Percentiles rank a stretch among this genome's conserved stretches.
phyloP scores from a whole-genome alignment of 2,113 vertebrate genomes.

The Lepus timidus region DNA sequence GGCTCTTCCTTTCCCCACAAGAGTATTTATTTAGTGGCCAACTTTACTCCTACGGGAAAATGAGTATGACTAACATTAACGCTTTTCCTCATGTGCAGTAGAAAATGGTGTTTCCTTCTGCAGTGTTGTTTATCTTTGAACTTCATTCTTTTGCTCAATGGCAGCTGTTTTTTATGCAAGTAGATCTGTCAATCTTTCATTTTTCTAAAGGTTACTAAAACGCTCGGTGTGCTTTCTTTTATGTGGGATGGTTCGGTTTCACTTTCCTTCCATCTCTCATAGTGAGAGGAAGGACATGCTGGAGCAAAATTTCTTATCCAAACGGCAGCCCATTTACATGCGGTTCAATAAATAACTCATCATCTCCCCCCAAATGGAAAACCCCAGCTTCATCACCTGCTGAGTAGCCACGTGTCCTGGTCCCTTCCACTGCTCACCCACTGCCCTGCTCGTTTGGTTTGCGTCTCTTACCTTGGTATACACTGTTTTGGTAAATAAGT shows the following conservation, averaged over 20 bases:
- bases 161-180: not conserved
- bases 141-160: conserved; percentile 7
- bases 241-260: conserved; percentile 44
- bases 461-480: not conserved
- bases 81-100: not conserved
- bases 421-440: not conserved
- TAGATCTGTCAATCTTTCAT: conserved; percentile 26
- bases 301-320: not conserved
- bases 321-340: conserved; percentile 16
- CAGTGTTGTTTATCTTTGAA: not conserved
- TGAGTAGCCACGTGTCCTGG: too few relatives aligned
- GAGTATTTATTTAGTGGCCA: not conserved
- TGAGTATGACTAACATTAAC: conserved; percentile 4
- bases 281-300: not conserved
- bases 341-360: not conserved
- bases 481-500: not conserved
- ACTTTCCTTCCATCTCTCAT: not conserved
- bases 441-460: fast-evolving
- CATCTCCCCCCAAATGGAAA: not conserved
- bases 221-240: not conserved
- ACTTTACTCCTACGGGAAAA: not conserved
- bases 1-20: too few relatives aligned
- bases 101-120: not conserved
- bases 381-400: not conserved
- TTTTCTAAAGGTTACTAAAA: conserved; percentile 51